Conservation (phyloP, 2,888 invertebrate species). For the Hirtodrosophila duncani region DNA sequence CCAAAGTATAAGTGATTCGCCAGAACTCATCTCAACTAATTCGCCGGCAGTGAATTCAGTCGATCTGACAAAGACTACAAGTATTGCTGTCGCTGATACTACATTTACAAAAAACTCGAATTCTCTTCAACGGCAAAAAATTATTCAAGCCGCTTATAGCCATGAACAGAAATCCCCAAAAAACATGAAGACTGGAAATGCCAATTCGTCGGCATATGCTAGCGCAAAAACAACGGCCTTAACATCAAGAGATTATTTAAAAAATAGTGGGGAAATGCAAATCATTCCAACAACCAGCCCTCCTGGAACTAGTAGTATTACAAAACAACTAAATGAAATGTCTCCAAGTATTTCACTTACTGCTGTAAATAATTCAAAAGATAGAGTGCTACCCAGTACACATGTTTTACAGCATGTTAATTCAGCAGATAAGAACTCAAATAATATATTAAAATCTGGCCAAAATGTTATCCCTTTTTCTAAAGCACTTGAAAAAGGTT, state of each 20-base stretch:
- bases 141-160: neutral
- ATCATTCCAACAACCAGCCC: constrained; percentile 72
- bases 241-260: constrained; percentile 43
- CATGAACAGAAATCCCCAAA: constrained; percentile 1
- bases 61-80: constrained; percentile 26
- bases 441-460: too few species aligned
- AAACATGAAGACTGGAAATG: constrained; percentile 9
- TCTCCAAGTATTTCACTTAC: constrained; percentile 73
- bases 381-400: constrained; percentile 8
- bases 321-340: constrained; percentile 70
- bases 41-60: constrained; percentile 12
- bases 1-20: neutral
- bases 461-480: too few species aligned
- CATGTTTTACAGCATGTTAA: too few species aligned
- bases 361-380: constrained; percentile 46
- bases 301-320: constrained; percentile 64
- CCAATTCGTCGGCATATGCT: constrained; percentile 15
- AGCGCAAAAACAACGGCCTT: constrained; percentile 6
- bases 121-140: constrained; percentile 7
- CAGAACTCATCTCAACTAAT: neutral
- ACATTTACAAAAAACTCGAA: neutral
- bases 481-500: too few species aligned
- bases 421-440: too few species aligned
- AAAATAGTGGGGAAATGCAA: constrained; percentile 66
- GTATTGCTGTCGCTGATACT: neutral